Conservation (phyloP, 2,797 vertebrate genomes). For the Smutsia gigantea region DNA sequence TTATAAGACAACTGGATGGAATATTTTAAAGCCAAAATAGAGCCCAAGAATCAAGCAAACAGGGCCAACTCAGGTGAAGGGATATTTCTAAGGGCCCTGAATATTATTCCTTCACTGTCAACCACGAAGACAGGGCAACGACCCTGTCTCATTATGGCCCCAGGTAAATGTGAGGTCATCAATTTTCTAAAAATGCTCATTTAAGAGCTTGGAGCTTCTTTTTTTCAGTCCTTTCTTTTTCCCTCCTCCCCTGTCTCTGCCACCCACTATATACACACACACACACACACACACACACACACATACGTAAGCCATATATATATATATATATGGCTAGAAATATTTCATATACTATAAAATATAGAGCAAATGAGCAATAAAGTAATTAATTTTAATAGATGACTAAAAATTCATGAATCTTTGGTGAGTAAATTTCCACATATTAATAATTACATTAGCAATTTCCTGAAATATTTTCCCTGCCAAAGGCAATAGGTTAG, state of each 20-base stretch:
- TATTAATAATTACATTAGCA: neutral
- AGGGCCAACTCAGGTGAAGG: neutral
- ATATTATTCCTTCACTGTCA: neutral
- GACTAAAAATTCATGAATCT: neutral
- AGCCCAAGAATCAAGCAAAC: neutral
- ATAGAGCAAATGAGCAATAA: neutral
- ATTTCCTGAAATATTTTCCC: neutral
- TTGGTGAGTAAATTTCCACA: neutral
- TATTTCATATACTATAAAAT: neutral
- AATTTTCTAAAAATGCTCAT: neutral
- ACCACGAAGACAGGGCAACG: neutral
- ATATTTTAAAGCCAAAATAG: slow-evolving; percentile 36
- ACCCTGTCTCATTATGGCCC: neutral
- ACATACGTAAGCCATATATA: neutral
- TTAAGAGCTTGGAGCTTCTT: neutral
- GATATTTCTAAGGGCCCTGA: neutral
- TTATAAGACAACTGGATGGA: slow-evolving; percentile 41
- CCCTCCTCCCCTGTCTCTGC: neutral
- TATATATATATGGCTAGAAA: neutral
- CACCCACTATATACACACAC: neutral
- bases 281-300: neutral
- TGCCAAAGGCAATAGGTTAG: neutral
- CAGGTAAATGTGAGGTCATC: neutral
- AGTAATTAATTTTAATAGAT: neutral
- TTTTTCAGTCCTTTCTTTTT: neutral